These are phyloP conservation scores for Tubulanus polymorphus DNA, from an alignment of 2,888 invertebrate genomes.

Conservation along the genomic window DNA sequence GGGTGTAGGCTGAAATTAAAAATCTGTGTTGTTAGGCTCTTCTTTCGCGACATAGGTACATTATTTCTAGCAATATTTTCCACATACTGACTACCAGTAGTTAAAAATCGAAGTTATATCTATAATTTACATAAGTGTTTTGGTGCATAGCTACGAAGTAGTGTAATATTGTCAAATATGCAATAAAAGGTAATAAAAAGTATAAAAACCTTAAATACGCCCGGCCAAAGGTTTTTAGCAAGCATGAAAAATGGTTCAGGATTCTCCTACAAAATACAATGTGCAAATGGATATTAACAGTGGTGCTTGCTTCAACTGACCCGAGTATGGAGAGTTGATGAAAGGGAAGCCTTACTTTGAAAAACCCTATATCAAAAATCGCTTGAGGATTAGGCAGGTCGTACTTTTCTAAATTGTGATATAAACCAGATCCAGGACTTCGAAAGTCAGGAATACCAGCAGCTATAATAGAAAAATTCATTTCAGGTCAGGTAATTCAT, in stretches of 20 bases:
- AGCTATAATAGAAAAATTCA: conserved; percentile 65
- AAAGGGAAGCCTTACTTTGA: conserved; percentile 52
- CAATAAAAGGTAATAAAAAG: too few relatives aligned
- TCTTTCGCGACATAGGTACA: too few relatives aligned
- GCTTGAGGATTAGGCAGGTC: conserved; percentile 86
- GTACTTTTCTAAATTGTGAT: conserved; percentile 86
- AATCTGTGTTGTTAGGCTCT: too few relatives aligned
- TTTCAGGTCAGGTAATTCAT: too few relatives aligned
- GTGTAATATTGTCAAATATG: too few relatives aligned
- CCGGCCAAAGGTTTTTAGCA: conserved; percentile 85
- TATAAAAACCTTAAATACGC: conserved; percentile 71
- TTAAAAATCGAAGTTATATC: too few relatives aligned
- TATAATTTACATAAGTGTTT: too few relatives aligned
- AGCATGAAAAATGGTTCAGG: conserved; percentile 89
- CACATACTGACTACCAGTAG: too few relatives aligned
- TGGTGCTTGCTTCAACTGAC: not conserved
- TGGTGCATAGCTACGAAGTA: too few relatives aligned
- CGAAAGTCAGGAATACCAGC: conserved; percentile 96
- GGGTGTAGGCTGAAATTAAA: conserved; percentile 65
- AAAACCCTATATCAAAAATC: conserved; percentile 87
- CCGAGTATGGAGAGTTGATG: not conserved
- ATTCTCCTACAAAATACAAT: conserved; percentile 59
- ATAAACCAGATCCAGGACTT: conserved; percentile 86
- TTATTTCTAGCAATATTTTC: too few relatives aligned
- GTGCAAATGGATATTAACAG: not conserved